Conservation (phyloP, 2,113 vertebrate species). For the Pseudonaja textilis region DNA sequence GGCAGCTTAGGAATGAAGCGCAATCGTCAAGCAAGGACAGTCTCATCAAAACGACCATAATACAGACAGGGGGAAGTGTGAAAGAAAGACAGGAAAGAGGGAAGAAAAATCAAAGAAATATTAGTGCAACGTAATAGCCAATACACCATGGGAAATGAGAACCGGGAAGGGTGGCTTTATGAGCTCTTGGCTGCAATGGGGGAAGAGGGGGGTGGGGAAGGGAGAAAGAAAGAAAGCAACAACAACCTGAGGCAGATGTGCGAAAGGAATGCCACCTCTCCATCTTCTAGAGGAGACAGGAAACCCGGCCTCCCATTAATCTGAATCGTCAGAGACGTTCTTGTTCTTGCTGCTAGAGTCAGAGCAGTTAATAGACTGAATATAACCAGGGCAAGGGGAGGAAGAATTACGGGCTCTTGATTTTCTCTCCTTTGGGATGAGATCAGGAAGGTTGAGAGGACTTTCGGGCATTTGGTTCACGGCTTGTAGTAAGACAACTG, state of each 20-base stretch:
- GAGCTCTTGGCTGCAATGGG: conserved; percentile 3
- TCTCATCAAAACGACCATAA: conserved; percentile 36
- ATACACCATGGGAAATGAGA: conserved; percentile 23
- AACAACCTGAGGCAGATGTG: conserved; percentile 6
- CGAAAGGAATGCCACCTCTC: conserved; percentile 20
- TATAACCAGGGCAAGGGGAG: background rate
- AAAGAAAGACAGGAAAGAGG: background rate
- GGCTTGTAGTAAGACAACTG: background rate
- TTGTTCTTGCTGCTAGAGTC: conserved; percentile 1
- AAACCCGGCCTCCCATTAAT: conserved; percentile 13
- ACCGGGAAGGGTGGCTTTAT: conserved; percentile 25
- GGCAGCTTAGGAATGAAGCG: conserved; percentile 29
- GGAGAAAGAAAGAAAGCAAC: background rate
- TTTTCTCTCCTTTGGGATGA: background rate
- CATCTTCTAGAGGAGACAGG: conserved; percentile 25
- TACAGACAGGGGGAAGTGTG: background rate
- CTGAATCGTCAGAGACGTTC: conserved; percentile 9
- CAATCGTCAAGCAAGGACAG: conserved; percentile 21
- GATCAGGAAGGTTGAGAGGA: background rate
- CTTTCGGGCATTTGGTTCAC: background rate
- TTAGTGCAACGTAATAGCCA: conserved; percentile 37
- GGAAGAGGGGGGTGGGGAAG: too few species aligned
- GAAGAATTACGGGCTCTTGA: background rate
- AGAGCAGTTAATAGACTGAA: background rate
- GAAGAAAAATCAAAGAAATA: conserved; percentile 25